These are phyloP conservation scores for Aphrophora alni DNA, from an alignment of 2,888 invertebrate genomes.

Conservation along the genomic window DNA sequence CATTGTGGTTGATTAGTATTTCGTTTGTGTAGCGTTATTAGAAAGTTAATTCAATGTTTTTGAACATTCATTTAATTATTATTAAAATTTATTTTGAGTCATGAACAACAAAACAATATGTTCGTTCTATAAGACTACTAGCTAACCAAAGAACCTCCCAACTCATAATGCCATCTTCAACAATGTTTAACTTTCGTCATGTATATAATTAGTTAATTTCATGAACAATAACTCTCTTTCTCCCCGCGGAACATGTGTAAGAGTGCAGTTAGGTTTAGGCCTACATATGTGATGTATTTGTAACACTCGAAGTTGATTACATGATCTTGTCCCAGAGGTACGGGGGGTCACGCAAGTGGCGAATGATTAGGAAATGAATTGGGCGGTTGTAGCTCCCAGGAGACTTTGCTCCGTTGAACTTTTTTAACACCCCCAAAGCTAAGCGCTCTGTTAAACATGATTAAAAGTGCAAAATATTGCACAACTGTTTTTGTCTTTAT, in stretches of 20 bases:
- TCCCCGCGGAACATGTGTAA: not conserved
- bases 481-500: not conserved
- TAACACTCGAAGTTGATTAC: not conserved
- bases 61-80: no score
- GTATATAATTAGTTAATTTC: no score
- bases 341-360: not conserved
- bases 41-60: no score
- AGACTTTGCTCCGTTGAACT: not conserved
- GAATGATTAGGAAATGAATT: slow-evolving; percentile 9
- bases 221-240: no score
- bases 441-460: not conserved
- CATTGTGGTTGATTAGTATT: no score
- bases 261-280: not conserved
- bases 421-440: not conserved
- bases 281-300: not conserved
- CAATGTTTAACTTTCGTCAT: no score
- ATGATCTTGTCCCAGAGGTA: not conserved
- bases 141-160: no score
- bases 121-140: no score
- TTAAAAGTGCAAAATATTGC: not conserved
- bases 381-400: not conserved
- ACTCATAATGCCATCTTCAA: no score
- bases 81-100: no score
- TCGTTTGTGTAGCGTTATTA: no score
- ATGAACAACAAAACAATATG: no score